Evolutionary conservation across 1,140 invertebrate species (phyloP), one percentile per base, ranked within the genome.

Genomic region (Nautilus pompilius): DNA sequence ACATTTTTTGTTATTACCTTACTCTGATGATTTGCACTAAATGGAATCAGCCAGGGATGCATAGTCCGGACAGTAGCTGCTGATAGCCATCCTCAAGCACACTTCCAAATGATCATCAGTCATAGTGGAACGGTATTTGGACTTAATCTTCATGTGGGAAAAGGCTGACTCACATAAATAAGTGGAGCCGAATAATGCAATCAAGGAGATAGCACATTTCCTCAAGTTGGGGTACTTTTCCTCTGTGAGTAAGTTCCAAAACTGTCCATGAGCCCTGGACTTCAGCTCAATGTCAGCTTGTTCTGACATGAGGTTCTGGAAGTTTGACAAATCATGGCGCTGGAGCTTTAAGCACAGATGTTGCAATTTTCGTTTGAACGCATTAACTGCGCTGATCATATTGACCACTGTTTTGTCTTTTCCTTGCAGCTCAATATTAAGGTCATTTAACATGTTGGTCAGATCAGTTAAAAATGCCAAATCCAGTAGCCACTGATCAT

Each of bases 311-410:
- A 49, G 20, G 48, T 49, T 49, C 48, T 49, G 0, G 6, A 49
- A 1, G 8, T 49, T 49, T 49, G 48, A 17, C 48, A 49, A 49
- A 49, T 49, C 48, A 49, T 49, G 48, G 48, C 48, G 24, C 20
- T 49, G 48, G n/a, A 17, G 48, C 13, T 49, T 49, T 22, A 20
- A 49, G 48, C 8, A 22, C n/a, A 49, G 48, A 49, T 49, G 48
- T 49, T 49, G 20, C 48, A 49, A 20, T 49, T 49, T 49, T 1
- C 20, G 20, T 49, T 49, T 49, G 48, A 1, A 49, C 17, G 48
- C 48, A 49, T 49, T 49, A 49, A 49, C 48, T 49, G 48, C 17
- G 20, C 48, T 49, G 48, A 49, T 49, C 48, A 49, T 49, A 49
- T 49, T 49, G 48, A 49, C 20, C 20, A 49, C 48, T 8, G 48